A percentile compares a stretch with the other conserved stretches of the same genome.
phyloP scores from a whole-genome alignment of 1,140 invertebrate species.

The Sinonovacula constricta region DNA sequence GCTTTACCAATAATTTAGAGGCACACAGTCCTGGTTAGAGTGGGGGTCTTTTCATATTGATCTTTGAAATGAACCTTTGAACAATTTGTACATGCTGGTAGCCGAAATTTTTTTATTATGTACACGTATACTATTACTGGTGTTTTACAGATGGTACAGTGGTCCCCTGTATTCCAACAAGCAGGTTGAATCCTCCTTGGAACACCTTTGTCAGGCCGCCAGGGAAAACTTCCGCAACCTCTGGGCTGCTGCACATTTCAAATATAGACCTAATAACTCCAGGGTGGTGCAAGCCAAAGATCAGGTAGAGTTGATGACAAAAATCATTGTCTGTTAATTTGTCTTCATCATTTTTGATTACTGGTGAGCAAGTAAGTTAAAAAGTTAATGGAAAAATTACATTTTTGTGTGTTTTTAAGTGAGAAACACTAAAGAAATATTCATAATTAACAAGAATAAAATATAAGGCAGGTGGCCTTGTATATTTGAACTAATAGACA shows the following conservation, averaged over 20 bases:
- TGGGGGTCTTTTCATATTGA: neutral
- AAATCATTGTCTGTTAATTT: neutral
- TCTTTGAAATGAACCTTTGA: neutral
- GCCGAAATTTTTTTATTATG: neutral
- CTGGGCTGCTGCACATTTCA: constrained; percentile 40
- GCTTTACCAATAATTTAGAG: too few species aligned
- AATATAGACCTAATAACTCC: neutral
- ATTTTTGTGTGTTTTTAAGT: too few species aligned
- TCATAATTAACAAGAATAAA: too few species aligned
- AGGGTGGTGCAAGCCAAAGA: constrained; percentile 12
- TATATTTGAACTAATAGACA: too few species aligned
- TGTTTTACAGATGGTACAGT: constrained; percentile 36
- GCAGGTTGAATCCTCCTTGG: neutral
- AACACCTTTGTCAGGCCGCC: constrained; percentile 40
- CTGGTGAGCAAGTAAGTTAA: too few species aligned
- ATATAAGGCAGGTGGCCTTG: too few species aligned
- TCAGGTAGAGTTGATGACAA: too few species aligned
- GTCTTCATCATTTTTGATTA: neutral
- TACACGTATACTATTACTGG: neutral
- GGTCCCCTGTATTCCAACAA: constrained; percentile 21
- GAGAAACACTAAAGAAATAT: too few species aligned
- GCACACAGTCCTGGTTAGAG: neutral
- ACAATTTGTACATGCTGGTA: neutral
- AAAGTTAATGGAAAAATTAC: too few species aligned
- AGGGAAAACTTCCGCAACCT: constrained; percentile 53